Evolutionary conservation across 1,140 invertebrate genomes (phyloP), one percentile per base, ranked within the genome.

Genomic region (Pachypsylla venusta): DNA sequence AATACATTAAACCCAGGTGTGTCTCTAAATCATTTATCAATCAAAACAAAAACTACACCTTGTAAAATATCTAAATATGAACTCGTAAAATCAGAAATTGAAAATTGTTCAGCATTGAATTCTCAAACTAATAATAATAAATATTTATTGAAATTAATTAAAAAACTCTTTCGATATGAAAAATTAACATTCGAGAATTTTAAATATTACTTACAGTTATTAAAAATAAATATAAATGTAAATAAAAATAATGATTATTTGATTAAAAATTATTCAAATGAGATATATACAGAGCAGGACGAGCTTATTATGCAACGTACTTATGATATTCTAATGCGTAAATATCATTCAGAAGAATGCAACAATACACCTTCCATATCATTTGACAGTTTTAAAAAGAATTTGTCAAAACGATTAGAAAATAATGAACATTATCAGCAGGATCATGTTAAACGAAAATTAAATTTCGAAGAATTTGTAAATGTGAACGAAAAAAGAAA

Each of bases 351-450:
- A 12, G 10, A 10, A 35, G 16, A 10, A 35, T 12, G 30, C 30
- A 35, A 10, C 30, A 48, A 3, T 5, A 22, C 16, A 19, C 42
- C 5, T 4, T 4, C 22, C 22, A 22, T 19, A 48, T 19, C 42
- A n/a, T 48, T 48, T 19, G 42, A 48, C 16, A 48, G 42, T 48
- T 48, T 48, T 22, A 48, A 48, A 48, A 35, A 35, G 30, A 35
- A 10, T 35, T 10, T 35, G 10, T 10, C 30, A 35, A 35, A 16
- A 35, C 30, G 16, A 10, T 12, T 16, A 12, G 16, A 35, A 10
- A 35, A 35, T 35, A 35, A 35, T 35, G 16, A 35, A 35, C 30
- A 35, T 16, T 35, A 5, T n/a, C n/a, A 48, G n/a, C 42, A 22
- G 4, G n/a, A n/a, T n/a, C n/a, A n/a, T n/a, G n/a, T n/a, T n/a